Percentiles rank a stretch among this genome's conserved stretches.
phyloP scores from a whole-genome alignment of 2,113 vertebrate species.

The Prionailurus viverrinus region DNA sequence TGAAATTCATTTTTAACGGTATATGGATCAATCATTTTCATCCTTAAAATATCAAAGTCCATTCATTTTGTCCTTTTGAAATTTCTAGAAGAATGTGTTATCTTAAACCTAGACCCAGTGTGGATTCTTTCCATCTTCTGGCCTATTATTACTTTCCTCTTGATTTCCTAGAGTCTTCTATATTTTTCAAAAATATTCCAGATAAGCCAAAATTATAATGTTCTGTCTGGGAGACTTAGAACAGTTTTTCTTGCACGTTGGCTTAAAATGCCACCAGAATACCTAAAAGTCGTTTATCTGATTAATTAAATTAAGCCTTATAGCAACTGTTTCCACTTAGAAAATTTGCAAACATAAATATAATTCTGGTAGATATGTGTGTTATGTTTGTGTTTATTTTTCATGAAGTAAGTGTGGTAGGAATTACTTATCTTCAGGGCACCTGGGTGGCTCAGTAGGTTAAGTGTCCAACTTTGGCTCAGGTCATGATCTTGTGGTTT shows the following conservation, averaged over 20 bases:
- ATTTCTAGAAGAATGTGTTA: background rate
- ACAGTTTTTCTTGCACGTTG: background rate
- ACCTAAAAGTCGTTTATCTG: background rate
- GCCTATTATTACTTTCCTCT: background rate
- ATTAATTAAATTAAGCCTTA: background rate
- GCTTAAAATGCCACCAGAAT: background rate
- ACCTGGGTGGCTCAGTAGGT: no score
- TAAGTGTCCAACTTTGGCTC: no score
- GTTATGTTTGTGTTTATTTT: background rate
- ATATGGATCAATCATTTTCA: background rate
- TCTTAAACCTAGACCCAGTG: background rate
- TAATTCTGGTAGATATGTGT: background rate
- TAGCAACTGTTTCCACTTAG: background rate
- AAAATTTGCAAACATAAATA: background rate
- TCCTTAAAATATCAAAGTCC: background rate
- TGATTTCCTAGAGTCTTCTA: background rate
- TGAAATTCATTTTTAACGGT: background rate
- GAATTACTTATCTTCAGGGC: background rate
- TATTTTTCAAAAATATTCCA: background rate
- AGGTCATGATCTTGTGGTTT: no score
- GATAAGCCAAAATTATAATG: background rate
- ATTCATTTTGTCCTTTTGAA: background rate
- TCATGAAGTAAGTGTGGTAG: background rate
- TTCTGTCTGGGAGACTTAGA: background rate
- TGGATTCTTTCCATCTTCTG: background rate